Evolutionary conservation across 2,113 vertebrate species (phyloP).

Genomic region (Condylura cristata): DNA sequence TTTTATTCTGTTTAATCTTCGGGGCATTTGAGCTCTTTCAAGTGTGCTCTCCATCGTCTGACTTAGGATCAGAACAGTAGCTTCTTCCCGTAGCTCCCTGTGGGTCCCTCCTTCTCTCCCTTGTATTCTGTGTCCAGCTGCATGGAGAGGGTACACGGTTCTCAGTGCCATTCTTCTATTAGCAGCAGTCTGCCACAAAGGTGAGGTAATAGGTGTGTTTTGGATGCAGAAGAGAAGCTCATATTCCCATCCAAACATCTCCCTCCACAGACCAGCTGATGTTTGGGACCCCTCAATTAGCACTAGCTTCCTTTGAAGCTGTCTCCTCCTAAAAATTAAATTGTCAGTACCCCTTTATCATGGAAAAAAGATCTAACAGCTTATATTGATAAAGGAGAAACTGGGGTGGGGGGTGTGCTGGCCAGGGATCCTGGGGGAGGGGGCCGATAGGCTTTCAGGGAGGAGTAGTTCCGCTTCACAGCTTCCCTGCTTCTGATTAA

Average conservation of each 20-base stretch:
- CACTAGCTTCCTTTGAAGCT: slow-evolving; percentile 15
- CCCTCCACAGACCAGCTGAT: background rate
- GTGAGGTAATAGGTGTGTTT: background rate
- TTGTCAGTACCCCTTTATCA: background rate
- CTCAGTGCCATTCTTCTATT: background rate
- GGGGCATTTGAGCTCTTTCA: background rate
- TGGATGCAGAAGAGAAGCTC: background rate
- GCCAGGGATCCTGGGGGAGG: background rate
- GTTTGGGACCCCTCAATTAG: slow-evolving; percentile 38
- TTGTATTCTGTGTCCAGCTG: background rate
- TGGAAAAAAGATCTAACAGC: slow-evolving; percentile 27
- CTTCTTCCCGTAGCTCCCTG: background rate
- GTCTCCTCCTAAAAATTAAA: background rate
- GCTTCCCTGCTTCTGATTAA: background rate
- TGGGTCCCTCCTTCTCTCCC: background rate
- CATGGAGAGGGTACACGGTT: background rate
- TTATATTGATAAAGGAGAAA: slow-evolving; percentile 32
- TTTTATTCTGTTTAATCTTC: background rate
- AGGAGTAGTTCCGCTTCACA: background rate
- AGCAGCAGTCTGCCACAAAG: background rate
- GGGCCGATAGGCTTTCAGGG: background rate
- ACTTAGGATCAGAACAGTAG: background rate
- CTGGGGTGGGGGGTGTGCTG: background rate
- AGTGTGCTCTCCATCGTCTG: background rate
- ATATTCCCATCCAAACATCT: background rate